Conservation (phyloP, 2,888 invertebrate genomes). For the Acleris holmiana region DNA sequence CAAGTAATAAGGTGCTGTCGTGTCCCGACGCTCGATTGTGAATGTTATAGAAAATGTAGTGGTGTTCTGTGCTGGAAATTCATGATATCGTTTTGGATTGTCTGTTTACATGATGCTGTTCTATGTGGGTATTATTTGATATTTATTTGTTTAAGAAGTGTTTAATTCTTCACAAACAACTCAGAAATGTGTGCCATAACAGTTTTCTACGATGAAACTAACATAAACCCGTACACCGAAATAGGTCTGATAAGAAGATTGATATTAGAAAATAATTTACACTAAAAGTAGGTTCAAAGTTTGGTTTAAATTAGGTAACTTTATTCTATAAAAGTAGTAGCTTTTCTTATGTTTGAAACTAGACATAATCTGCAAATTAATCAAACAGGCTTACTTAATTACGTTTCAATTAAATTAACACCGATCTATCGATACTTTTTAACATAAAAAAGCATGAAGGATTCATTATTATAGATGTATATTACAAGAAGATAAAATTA, state of each 20-base stretch:
- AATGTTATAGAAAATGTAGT: conserved; percentile 67
- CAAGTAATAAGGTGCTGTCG: conserved; percentile 50
- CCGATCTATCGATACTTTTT: background rate
- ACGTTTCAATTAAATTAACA: no score
- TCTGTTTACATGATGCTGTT: conserved; percentile 57
- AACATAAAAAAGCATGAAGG: background rate
- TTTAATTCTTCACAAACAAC: background rate
- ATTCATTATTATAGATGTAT: background rate
- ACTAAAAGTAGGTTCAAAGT: background rate
- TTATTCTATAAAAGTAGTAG: no score
- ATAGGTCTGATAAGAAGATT: background rate
- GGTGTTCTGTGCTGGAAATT: conserved; percentile 58
- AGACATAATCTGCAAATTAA: no score
- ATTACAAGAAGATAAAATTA: conserved; percentile 18
- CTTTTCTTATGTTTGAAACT: no score
- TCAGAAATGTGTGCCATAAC: background rate
- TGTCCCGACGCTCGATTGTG: conserved; percentile 50
- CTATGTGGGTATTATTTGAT: conserved; percentile 60
- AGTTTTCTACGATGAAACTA: background rate
- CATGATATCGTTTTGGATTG: conserved; percentile 49
- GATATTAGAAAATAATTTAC: background rate
- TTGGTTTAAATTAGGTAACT: background rate
- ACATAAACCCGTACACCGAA: background rate
- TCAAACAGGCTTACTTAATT: no score
- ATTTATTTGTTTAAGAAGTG: background rate